Percentiles rank a stretch among this genome's conserved stretches.
phyloP scores from a whole-genome alignment of 2,113 vertebrate genomes.

The Rissa tridactyla region DNA sequence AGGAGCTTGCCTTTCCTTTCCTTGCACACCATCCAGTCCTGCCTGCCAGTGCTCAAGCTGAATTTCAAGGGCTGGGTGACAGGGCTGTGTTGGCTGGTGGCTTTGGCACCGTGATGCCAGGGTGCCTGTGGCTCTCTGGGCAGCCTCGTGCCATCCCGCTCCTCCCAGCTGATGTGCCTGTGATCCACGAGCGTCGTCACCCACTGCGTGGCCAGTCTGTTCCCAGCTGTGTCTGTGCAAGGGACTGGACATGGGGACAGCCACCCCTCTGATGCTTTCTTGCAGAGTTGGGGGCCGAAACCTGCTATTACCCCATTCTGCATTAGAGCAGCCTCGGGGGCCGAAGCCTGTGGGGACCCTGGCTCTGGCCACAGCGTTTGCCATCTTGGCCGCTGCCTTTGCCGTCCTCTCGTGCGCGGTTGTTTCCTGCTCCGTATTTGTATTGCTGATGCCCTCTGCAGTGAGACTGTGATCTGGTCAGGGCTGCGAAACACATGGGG shows the following conservation, averaged over 20 bases:
- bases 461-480: background rate
- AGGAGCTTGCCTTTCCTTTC: background rate
- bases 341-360: background rate
- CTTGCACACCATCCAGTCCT: background rate
- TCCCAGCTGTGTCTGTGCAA: background rate
- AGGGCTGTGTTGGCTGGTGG: background rate
- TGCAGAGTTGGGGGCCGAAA: background rate
- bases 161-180: background rate
- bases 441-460: background rate
- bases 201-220: fast-evolving
- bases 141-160: background rate
- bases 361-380: background rate
- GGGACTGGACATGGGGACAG: fast-evolving
- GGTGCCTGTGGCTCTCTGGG: background rate
- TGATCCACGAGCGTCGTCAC: fast-evolving
- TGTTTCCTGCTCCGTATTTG: background rate
- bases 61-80: background rate
- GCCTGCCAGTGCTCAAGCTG: background rate
- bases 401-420: fast-evolving
- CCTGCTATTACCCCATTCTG: fast-evolving
- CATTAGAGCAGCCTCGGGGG: fast-evolving
- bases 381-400: background rate
- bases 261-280: background rate
- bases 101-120: background rate
- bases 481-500: background rate